Base-by-base conservation (phyloP, 1,140 invertebrate genomes). In the Musca vetustissima region DNA sequence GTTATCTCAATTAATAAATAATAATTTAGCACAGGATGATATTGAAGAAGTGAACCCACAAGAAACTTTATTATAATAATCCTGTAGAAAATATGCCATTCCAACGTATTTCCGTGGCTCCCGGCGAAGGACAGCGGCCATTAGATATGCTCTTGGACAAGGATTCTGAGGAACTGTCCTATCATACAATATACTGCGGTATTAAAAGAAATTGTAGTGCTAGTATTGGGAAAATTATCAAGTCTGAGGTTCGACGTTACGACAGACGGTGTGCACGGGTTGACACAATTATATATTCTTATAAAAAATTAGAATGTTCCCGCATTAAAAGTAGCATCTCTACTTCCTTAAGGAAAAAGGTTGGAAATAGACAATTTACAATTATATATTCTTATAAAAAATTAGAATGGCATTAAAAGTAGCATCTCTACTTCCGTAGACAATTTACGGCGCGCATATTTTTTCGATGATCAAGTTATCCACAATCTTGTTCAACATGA, bases 401-500 rank as follows among this genome's bases (percentile, higher is more conserved):
- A 14, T n/a, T 53, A 3, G 66, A 67, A 36, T 49, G n/a, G n/a
- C 4, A 55, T 67, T 4, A 67, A 67, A 36, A 14, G n/a, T 28
- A 55, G 15, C 17, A 67, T 55, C n/a, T 67, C 66, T 4, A 55
- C 28, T 14, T 67, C 25, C 21, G 17, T 4, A 14, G 0, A 0
- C 9, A 48, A 15, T 4, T 19, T 47, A 68, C 67, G 8, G 69
- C 65, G 4, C n/a, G 22, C 2, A 36, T 43, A 68, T 47, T 4
- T 55, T n/a, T 19, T 71, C 14, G 21, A 71, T 64, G 66, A 64
- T 0, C 15, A 32, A 19, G 64, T 52, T 24, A 24, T 68, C 1
- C 25, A 49, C n/a, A 64, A 67, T 43, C 22, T 72, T 48, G 71
- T 75, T 11, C 59, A 69, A 55, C 59, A 70, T 48, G 59, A 71